Conservation (phyloP, 2,797 vertebrate species). For the Microcaecilia unicolor region DNA sequence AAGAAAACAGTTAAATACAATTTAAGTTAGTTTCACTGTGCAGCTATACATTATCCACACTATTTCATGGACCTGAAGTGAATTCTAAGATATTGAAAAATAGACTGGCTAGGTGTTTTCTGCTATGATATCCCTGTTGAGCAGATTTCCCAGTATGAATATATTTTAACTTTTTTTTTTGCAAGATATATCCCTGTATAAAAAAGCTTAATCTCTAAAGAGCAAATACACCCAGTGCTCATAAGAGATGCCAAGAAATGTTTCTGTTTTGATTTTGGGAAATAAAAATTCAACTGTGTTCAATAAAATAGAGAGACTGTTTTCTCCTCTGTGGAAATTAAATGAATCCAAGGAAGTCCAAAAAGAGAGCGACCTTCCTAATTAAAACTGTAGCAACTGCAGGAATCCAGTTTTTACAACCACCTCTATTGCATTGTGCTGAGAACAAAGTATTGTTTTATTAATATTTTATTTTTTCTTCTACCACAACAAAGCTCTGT, state of each 20-base stretch:
- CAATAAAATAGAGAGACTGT: constrained; percentile 68
- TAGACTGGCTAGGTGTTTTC: constrained; percentile 39
- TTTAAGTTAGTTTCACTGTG: constrained; percentile 19
- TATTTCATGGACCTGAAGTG: constrained; percentile 40
- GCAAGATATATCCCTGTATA: constrained; percentile 48
- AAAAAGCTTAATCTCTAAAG: constrained; percentile 72
- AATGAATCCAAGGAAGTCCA: constrained; percentile 75
- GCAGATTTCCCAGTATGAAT: constrained; percentile 53
- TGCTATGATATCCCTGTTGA: constrained; percentile 50
- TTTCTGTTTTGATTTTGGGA: constrained; percentile 70
- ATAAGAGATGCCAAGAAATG: constrained; percentile 70
- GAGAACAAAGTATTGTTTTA: constrained; percentile 85
- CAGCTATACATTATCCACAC: constrained; percentile 34
- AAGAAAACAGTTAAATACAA: constrained; percentile 45
- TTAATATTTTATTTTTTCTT: constrained; percentile 95
- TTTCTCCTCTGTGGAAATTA: constrained; percentile 71
- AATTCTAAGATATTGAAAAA: constrained; percentile 32
- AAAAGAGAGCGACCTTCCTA: constrained; percentile 77
- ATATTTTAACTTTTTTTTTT: constrained; percentile 45
- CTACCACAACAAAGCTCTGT: constrained; percentile 79
- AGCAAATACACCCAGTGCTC: constrained; percentile 68
- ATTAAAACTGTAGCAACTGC: constrained; percentile 84
- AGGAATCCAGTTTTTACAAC: constrained; percentile 68
- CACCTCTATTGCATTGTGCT: constrained; percentile 61
- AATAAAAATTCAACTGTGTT: constrained; percentile 71